Evolutionary conservation across 1,140 invertebrate genomes (phyloP), one percentile per base, ranked within the genome.

Genomic region (Bombus ignitus): DNA sequence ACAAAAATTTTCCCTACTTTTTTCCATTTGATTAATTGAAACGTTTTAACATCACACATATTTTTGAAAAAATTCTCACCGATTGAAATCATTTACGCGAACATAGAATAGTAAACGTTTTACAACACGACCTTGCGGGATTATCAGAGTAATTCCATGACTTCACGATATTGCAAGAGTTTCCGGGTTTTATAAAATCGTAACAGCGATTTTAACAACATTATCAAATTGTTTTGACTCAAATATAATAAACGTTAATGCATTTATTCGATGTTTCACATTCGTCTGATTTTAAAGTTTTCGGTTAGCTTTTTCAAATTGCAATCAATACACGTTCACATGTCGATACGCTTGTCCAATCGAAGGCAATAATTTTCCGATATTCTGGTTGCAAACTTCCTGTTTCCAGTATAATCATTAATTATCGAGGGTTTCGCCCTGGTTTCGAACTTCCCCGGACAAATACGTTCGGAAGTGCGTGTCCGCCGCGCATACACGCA

Each of bases 401-500:
- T 90, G 90, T 90, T 90, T 86, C 89, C 86, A 83, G 76, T 86
- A 90, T 87, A 65, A 86, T 62, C 87, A 88, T 90, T 90, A 90
- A 90, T 90, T 90, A 90, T 85, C 89, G 78, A 71, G 86, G 44
- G 81, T 87, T 88, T 85, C 78, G 85, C 78, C 76, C 73, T 80
- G 90, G 85, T 90, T 90, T 81, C 82, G 39, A 79, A 89, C 88
- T 79, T 87, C 74, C 39, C 70, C 44, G 81, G 70, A 81, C 81
- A 90, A 90, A 90, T 86, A 90, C 82, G 81, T 42, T 83, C 74
- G 81, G 73, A 68, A 44, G 76, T 76, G 78, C 86, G 74, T 71
- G 79, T 35, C 44, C 76, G 59, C 32, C 68, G 65, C 15, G 13
- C 81, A 78, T 71, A 84, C 84, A 66, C 72, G 59, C 66, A 75